Evolutionary conservation across 2,797 vertebrate genomes (phyloP).

Genomic region (Karalla daura): DNA sequence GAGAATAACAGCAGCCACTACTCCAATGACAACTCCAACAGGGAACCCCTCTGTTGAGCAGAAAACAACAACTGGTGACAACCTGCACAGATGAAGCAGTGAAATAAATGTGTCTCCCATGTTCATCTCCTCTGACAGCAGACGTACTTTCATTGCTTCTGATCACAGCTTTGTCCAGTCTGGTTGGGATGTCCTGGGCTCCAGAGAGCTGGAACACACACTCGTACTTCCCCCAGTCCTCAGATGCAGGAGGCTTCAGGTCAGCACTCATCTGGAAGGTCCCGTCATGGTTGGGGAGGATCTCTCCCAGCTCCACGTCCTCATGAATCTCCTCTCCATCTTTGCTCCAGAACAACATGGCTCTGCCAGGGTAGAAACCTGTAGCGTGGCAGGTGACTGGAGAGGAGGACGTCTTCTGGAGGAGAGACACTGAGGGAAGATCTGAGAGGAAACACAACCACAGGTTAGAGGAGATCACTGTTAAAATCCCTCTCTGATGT

Average conservation of each 20-base stretch:
- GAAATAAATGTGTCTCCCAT: too few species aligned
- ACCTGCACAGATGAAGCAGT: conserved; percentile 1
- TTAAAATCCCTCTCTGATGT: background rate
- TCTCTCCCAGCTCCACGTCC: background rate
- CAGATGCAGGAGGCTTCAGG: too few species aligned
- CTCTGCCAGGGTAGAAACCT: background rate
- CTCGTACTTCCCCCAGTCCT: too few species aligned
- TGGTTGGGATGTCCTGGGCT: too few species aligned
- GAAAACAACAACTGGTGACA: background rate
- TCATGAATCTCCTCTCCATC: background rate
- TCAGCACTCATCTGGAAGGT: too few species aligned
- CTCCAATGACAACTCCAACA: background rate
- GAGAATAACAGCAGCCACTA: background rate
- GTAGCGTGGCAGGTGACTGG: background rate
- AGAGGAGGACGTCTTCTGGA: background rate
- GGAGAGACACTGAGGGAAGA: background rate
- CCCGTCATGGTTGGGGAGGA: background rate
- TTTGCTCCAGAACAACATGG: too few species aligned
- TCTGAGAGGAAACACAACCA: background rate
- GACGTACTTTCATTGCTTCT: background rate
- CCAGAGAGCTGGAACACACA: too few species aligned
- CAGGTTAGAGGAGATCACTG: background rate
- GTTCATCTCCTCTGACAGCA: background rate
- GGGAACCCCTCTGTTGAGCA: background rate
- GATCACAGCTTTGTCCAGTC: too few species aligned